Conservation (phyloP, 2,113 vertebrate species). For the Nettapus auritus region DNA sequence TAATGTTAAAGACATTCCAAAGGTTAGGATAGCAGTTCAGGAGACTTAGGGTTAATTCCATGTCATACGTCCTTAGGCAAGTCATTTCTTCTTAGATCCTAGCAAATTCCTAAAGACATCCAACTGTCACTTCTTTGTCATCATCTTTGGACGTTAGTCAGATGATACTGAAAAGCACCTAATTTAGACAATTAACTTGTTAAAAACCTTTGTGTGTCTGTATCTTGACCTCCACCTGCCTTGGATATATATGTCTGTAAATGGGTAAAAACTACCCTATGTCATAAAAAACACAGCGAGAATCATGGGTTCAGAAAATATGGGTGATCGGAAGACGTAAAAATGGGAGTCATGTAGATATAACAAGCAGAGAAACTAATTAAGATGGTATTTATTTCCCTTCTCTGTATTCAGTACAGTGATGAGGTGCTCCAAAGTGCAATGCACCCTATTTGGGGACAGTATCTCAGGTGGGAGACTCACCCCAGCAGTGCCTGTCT, state of each 20-base stretch:
- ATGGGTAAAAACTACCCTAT: background rate
- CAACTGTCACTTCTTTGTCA: conserved; percentile 29
- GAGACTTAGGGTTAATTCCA: conserved; percentile 44
- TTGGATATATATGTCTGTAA: background rate
- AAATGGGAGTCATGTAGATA: background rate
- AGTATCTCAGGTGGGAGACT: background rate
- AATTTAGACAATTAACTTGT: conserved; percentile 11
- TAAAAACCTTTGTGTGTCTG: background rate
- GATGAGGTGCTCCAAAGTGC: background rate
- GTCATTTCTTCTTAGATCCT: conserved; percentile 21
- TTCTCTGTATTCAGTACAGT: background rate
- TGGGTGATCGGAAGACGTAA: background rate
- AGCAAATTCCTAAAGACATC: conserved; percentile 31
- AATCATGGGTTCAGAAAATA: background rate
- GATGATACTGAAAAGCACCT: background rate
- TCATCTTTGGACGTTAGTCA: background rate
- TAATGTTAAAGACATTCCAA: conserved; percentile 29
- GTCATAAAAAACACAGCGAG: background rate
- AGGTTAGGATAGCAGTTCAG: conserved; percentile 32
- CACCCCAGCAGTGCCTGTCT: background rate
- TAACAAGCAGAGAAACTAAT: background rate
- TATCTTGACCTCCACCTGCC: background rate
- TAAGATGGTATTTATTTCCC: conserved; percentile 17
- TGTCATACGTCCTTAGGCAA: conserved; percentile 10
- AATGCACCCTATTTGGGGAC: fast-evolving